A percentile compares a stretch with the other conserved stretches of the same genome.
Evolutionary conservation across 2,113 vertebrate genomes (phyloP).

Genomic region (Pardalotus punctatus): DNA sequence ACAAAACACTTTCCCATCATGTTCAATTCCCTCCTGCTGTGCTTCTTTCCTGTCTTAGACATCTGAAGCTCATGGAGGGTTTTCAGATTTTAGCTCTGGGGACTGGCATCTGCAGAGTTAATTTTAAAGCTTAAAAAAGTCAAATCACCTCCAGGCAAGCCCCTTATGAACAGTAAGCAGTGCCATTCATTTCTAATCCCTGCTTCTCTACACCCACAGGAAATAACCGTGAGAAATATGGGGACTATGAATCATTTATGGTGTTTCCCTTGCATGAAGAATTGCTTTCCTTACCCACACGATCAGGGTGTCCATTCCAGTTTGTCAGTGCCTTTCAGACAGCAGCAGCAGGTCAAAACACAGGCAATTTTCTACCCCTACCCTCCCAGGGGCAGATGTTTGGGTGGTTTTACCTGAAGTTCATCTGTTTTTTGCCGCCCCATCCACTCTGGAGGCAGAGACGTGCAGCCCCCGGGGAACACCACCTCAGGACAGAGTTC

Average conservation of each 20-base stretch:
- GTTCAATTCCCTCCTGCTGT: background rate
- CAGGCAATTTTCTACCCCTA: background rate
- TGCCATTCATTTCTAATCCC: slow-evolving; percentile 66
- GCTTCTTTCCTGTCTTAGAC: background rate
- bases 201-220: slow-evolving; percentile 51
- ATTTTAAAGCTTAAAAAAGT: slow-evolving; percentile 29
- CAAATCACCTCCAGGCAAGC: slow-evolving; percentile 51
- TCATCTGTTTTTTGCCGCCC: background rate
- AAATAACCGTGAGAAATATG: slow-evolving; percentile 65
- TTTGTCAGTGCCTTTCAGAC: slow-evolving; percentile 29
- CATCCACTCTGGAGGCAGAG: background rate
- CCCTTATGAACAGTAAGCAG: slow-evolving; percentile 39
- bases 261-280: slow-evolving; percentile 49
- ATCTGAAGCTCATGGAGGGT: background rate
- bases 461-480: background rate
- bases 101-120: background rate
- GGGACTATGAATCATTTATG: slow-evolving; percentile 54
- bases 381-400: background rate
- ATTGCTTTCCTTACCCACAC: slow-evolving; percentile 47
- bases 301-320: slow-evolving; percentile 46
- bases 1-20: background rate
- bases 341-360: background rate
- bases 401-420: background rate
- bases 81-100: background rate
- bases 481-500: background rate